Conservation (phyloP, 2,888 invertebrate genomes). For the Eulithis testata region DNA sequence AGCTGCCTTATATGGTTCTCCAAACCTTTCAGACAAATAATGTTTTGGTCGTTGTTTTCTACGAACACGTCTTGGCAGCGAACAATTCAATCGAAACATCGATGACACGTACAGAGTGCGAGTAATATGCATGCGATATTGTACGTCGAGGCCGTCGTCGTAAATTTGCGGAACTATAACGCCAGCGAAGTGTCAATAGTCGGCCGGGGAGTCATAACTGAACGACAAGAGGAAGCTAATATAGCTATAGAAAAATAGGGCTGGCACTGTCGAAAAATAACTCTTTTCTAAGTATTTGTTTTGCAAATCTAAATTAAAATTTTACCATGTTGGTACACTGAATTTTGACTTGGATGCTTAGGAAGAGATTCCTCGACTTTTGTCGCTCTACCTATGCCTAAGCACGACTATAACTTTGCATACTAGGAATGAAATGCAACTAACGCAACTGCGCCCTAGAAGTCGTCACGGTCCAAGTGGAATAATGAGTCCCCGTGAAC, state of each 20-base stretch:
- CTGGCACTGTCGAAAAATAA: conserved; percentile 6
- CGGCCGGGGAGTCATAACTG: conserved; percentile 49
- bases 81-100: conserved; percentile 18
- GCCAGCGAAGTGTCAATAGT: conserved; percentile 49
- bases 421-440: too few species aligned
- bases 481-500: too few species aligned
- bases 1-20: not conserved
- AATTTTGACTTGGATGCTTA: too few species aligned
- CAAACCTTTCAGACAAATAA: not conserved
- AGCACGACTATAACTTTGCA: too few species aligned
- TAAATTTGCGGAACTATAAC: conserved; percentile 45
- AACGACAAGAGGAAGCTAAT: conserved; percentile 46
- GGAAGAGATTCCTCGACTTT: too few species aligned
- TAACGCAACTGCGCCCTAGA: too few species aligned
- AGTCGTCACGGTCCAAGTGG: too few species aligned
- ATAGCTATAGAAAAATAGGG: conserved; percentile 38
- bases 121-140: conserved; percentile 24
- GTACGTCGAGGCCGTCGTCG: conserved; percentile 21
- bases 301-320: too few species aligned
- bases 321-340: too few species aligned
- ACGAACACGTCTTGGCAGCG: not conserved
- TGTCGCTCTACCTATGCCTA: too few species aligned
- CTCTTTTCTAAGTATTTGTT: not conserved
- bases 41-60: not conserved
- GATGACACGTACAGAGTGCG: conserved; percentile 16